Conservation (phyloP, 2,797 vertebrate genomes). For the Pipistrellus kuhlii region DNA sequence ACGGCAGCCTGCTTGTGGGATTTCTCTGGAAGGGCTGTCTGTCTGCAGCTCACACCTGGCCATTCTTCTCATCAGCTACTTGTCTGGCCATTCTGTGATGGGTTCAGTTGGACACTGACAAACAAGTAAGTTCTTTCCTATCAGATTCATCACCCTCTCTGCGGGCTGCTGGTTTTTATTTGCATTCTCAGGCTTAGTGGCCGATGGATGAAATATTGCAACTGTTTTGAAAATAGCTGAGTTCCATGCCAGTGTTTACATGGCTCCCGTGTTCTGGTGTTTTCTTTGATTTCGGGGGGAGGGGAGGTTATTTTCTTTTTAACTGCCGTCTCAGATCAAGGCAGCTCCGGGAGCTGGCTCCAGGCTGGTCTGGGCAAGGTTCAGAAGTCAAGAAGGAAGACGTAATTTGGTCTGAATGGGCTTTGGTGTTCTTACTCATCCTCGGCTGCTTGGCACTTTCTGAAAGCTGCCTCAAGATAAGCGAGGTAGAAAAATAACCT, state of each 20-base stretch:
- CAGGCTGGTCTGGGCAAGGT: slow-evolving; percentile 1
- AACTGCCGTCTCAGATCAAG: neutral
- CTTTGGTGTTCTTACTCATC: neutral
- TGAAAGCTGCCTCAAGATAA: neutral
- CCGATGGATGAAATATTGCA: slow-evolving; percentile 44
- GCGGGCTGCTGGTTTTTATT: slow-evolving; percentile 12
- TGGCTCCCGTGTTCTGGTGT: neutral
- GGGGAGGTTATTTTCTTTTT: neutral
- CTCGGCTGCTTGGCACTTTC: neutral
- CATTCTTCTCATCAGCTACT: neutral
- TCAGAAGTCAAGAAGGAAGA: neutral
- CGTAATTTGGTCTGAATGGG: neutral
- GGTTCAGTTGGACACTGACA: neutral
- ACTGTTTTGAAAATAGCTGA: slow-evolving; percentile 12
- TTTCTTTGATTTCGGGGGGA: neutral
- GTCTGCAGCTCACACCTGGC: neutral
- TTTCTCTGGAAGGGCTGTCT: slow-evolving; percentile 6
- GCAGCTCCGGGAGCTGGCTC: neutral
- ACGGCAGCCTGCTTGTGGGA: neutral
- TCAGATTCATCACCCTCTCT: neutral
- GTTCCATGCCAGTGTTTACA: neutral
- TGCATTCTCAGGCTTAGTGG: neutral
- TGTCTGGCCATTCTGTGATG: neutral
- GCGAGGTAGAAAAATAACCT: neutral
- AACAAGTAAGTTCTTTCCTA: slow-evolving; percentile 4